Percentiles rank a stretch among this genome's conserved stretches.
Evolutionary conservation across 2,113 vertebrate species (phyloP).

Genomic region (Pogonocichla stellata): DNA sequence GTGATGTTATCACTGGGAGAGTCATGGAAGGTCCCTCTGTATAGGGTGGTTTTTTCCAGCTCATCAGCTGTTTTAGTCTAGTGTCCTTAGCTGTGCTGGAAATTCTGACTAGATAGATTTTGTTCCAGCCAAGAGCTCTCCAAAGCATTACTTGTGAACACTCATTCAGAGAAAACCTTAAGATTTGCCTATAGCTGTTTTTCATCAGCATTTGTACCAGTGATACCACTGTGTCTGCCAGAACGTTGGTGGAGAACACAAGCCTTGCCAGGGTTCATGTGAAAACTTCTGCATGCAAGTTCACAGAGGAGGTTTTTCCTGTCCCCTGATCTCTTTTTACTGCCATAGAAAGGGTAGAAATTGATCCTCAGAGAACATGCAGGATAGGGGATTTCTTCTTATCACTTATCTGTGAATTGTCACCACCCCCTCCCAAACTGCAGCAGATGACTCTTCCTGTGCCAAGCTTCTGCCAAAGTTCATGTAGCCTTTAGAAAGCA

Average conservation of each 20-base stretch:
- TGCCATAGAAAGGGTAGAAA: background rate
- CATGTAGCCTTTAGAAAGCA: background rate
- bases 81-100: conserved; percentile 3
- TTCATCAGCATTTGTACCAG: background rate
- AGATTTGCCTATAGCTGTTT: background rate
- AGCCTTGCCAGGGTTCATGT: background rate
- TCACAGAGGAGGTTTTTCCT: background rate
- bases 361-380: background rate
- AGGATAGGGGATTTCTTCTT: background rate
- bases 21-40: background rate
- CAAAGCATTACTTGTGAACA: background rate
- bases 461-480: background rate
- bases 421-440: background rate
- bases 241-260: background rate
- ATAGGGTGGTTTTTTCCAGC: background rate
- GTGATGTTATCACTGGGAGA: background rate
- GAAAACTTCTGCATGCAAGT: background rate
- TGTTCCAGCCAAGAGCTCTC: background rate
- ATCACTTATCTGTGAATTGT: background rate
- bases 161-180: conserved; percentile 42
- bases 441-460: background rate
- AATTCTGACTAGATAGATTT: conserved; percentile 25
- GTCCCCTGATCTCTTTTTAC: background rate
- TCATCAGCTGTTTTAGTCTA: background rate
- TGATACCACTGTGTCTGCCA: background rate